Percentiles rank a stretch among this genome's conserved stretches.
These are phyloP conservation scores for Caenorhabditis macrosperma DNA, from an alignment of 2,888 invertebrate species.

Conservation along the genomic window DNA sequence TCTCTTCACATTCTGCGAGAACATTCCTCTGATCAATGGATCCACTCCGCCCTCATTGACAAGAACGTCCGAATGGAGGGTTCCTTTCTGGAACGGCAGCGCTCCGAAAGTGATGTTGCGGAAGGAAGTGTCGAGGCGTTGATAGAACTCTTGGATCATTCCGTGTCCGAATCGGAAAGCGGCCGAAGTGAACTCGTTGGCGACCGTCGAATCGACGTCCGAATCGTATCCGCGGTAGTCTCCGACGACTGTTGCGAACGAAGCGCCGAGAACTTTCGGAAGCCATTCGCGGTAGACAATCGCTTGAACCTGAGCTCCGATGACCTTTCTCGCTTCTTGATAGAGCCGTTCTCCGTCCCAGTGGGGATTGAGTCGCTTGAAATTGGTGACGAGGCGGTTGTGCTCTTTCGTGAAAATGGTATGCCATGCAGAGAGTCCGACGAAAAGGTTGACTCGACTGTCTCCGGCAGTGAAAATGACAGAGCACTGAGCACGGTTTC, in stretches of 20 bases:
- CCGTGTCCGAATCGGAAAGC: constrained; percentile 95
- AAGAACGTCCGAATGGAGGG: constrained; percentile 85
- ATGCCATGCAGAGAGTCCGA: constrained; percentile 83
- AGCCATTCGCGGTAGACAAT: constrained; percentile 86
- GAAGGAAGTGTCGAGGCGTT: constrained; percentile 88
- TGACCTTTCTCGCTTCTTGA: constrained; percentile 88
- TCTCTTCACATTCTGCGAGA: constrained; percentile 70
- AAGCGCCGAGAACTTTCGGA: constrained; percentile 88
- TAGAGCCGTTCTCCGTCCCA: constrained; percentile 93
- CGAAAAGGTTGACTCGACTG: constrained; percentile 79
- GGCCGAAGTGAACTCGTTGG: constrained; percentile 97
- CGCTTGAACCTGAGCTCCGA: constrained; percentile 87
- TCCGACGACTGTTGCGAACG: constrained; percentile 87
- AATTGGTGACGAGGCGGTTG: constrained; percentile 89
- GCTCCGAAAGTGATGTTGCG: constrained; percentile 88
- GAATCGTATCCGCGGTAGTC: constrained; percentile 90
- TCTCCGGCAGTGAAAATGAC: constrained; percentile 80
- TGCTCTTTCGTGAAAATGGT: constrained; percentile 90
- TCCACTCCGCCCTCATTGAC: constrained; percentile 90
- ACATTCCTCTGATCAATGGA: constrained; percentile 85
- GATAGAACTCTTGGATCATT: constrained; percentile 89
- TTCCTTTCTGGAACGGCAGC: constrained; percentile 91
- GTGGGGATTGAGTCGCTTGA: constrained; percentile 89
- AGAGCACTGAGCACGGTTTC: constrained; percentile 70
- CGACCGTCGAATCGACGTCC: constrained; percentile 88